These are phyloP conservation scores for Drosophila tripunctata DNA, from an alignment of 2,888 invertebrate genomes.

Conservation along the genomic window DNA sequence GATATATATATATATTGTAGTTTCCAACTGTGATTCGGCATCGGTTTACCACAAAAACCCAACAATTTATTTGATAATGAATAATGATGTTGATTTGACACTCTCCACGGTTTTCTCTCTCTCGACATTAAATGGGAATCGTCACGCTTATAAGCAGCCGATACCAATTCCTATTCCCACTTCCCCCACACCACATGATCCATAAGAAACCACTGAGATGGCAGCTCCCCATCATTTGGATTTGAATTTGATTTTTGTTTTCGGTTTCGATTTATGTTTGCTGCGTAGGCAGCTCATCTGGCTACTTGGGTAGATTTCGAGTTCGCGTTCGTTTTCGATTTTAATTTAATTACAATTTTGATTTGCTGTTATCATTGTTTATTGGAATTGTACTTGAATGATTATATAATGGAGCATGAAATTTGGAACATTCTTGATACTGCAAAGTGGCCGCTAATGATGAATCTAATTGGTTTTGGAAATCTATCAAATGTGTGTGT, in stretches of 20 bases:
- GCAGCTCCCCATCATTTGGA: constrained; percentile 30
- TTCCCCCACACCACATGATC: not conserved
- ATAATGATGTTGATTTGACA: constrained; percentile 80
- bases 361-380: constrained; percentile 24
- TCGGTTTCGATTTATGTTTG: constrained; percentile 17
- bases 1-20: no score
- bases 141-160: constrained; percentile 62
- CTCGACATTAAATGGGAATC: constrained; percentile 71
- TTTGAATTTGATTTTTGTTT: not conserved
- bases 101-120: constrained; percentile 62
- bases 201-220: constrained; percentile 22
- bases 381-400: constrained; percentile 43
- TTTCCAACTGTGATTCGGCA: constrained; percentile 64
- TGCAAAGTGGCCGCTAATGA: constrained; percentile 71
- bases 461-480: constrained; percentile 50
- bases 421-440: constrained; percentile 47
- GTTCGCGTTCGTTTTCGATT: constrained; percentile 51
- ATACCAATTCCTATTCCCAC: constrained; percentile 19
- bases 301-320: constrained; percentile 67
- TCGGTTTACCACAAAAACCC: constrained; percentile 63
- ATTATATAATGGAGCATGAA: constrained; percentile 78
- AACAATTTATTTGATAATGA: constrained; percentile 77
- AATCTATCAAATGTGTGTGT: constrained; percentile 47
- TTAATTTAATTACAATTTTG: constrained; percentile 74
- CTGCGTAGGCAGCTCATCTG: constrained; percentile 66